A percentile compares a stretch with the other conserved stretches of the same genome.
These are phyloP conservation scores for Andrena marginata DNA, from an alignment of 2,888 invertebrate species.

Conservation along the genomic window DNA sequence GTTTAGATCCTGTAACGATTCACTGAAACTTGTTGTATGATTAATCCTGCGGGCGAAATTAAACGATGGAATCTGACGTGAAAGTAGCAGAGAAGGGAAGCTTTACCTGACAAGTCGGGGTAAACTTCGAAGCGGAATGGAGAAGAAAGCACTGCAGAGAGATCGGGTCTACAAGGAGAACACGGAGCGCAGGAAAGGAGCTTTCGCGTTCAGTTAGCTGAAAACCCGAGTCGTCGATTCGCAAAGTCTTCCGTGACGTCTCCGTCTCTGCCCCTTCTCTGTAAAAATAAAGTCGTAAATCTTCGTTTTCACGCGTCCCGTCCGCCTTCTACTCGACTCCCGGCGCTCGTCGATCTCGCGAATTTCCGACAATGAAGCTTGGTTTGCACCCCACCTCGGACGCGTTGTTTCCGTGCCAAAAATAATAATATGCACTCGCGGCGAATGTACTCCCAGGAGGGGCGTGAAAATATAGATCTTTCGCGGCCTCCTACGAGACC, in stretches of 20 bases:
- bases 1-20: no score
- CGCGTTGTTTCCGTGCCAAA: slow-evolving; percentile 20
- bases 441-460: neutral
- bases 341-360: slow-evolving; percentile 22
- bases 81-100: neutral
- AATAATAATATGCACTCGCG: slow-evolving; percentile 26
- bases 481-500: neutral
- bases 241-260: slow-evolving; percentile 38
- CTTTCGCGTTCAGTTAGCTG: slow-evolving; percentile 60
- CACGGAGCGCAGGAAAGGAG: slow-evolving; percentile 49
- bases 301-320: slow-evolving; percentile 42
- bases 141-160: slow-evolving; percentile 21
- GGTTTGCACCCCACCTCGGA: slow-evolving; percentile 1
- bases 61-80: neutral
- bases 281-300: slow-evolving; percentile 65
- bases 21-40: neutral
- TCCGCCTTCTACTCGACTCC: slow-evolving; percentile 9
- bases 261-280: slow-evolving; percentile 4
- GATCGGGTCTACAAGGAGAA: slow-evolving; percentile 29
- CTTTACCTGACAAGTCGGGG: neutral
- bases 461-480: slow-evolving; percentile 6
- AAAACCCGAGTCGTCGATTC: slow-evolving; percentile 62
- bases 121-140: slow-evolving; percentile 29
- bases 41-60: neutral
- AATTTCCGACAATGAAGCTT: slow-evolving; percentile 18